phyloP scores from a whole-genome alignment of 1,140 invertebrate species.

The Orchestia grillus region DNA sequence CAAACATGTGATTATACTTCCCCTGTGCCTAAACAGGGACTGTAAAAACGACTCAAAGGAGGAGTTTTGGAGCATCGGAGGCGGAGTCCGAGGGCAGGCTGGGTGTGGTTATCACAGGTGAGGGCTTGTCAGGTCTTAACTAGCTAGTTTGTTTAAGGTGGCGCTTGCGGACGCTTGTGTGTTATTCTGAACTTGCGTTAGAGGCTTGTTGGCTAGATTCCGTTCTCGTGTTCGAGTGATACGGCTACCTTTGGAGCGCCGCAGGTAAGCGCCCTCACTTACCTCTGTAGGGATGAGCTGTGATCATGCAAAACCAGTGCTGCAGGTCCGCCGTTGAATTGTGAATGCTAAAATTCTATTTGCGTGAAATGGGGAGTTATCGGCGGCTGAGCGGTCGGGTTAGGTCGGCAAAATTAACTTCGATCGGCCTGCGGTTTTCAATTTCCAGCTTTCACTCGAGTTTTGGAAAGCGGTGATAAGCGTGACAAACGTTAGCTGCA shows the following conservation, averaged over 20 bases:
- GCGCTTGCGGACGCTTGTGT: slow-evolving; percentile 24
- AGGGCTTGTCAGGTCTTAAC: slow-evolving; percentile 35
- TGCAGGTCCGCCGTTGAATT: neutral
- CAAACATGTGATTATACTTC: neutral
- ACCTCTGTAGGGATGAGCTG: neutral
- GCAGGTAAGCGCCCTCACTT: slow-evolving; percentile 36
- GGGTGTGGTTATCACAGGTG: slow-evolving; percentile 40
- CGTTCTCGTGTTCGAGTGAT: neutral
- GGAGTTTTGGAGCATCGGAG: neutral
- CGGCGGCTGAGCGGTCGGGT: too few species aligned
- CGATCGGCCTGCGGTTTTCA: neutral
- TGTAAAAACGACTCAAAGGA: neutral
- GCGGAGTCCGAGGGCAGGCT: neutral
- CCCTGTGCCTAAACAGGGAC: neutral
- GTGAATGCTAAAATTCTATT: neutral
- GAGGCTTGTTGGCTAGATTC: slow-evolving; percentile 16
- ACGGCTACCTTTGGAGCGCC: neutral
- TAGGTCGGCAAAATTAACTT: neutral
- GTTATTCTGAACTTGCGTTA: neutral
- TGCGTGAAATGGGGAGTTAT: neutral
- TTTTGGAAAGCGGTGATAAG: neutral
- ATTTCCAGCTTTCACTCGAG: neutral
- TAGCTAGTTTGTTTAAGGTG: slow-evolving; percentile 51
- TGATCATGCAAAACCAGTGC: neutral
- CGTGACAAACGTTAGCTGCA: neutral